Percentiles rank a stretch among this genome's conserved stretches.
These are phyloP conservation scores for Drosophila lacertosa DNA, from an alignment of 1,140 invertebrate genomes.

Conservation along the genomic window DNA sequence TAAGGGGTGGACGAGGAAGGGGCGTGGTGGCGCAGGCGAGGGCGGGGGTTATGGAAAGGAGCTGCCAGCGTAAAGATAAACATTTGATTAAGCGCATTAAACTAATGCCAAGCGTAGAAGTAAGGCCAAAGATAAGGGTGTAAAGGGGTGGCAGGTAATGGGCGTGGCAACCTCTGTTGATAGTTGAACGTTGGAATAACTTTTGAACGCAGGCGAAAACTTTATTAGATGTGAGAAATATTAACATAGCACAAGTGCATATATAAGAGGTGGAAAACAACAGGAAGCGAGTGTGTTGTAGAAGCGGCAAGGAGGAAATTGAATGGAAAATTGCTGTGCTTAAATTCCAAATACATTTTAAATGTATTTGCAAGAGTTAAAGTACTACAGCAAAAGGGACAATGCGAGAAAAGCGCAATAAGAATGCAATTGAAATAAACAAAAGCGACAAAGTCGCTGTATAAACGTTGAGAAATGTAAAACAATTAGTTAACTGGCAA, in stretches of 20 bases:
- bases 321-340: slow-evolving; percentile 42
- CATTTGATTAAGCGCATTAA: slow-evolving; percentile 80
- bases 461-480: background rate
- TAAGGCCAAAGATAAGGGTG: slow-evolving; percentile 6
- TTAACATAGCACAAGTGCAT: slow-evolving; percentile 51
- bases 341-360: slow-evolving; percentile 70
- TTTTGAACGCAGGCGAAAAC: slow-evolving; percentile 54
- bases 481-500: slow-evolving; percentile 4
- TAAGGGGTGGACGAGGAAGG: no score
- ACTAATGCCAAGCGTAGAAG: slow-evolving; percentile 17
- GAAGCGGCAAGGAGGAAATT: slow-evolving; percentile 24
- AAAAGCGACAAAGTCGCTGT: slow-evolving; percentile 3
- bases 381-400: background rate
- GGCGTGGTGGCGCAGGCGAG: background rate
- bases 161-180: slow-evolving; percentile 29
- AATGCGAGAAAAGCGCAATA: background rate
- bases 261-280: background rate
- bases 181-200: slow-evolving; percentile 47
- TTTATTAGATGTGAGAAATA: slow-evolving; percentile 78
- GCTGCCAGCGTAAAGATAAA: slow-evolving; percentile 61
- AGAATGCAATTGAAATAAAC: slow-evolving; percentile 10
- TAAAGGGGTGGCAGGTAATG: slow-evolving; percentile 39
- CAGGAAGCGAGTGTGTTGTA: slow-evolving; percentile 8
- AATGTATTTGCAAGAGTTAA: slow-evolving; percentile 40
- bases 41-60: background rate